Conservation (phyloP, 2,113 vertebrate species). For the Planiliza haematocheilus region DNA sequence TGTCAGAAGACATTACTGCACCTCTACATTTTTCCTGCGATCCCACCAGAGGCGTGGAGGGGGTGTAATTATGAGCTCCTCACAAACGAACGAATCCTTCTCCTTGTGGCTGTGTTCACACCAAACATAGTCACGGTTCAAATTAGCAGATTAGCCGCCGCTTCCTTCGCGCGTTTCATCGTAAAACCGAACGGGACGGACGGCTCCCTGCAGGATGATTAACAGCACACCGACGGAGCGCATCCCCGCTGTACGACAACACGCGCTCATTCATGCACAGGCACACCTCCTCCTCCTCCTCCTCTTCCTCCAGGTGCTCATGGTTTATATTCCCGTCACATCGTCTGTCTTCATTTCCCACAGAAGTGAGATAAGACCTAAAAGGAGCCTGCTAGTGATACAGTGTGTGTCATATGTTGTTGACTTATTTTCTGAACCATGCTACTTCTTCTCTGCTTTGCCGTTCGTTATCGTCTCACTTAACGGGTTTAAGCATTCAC, state of each 20-base stretch:
- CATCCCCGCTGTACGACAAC: conserved; percentile 2
- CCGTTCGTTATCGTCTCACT: no score
- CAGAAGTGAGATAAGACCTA: conserved; percentile 62
- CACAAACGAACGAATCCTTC: neutral
- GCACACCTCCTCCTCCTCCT: neutral
- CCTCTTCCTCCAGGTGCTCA: conserved; percentile 39
- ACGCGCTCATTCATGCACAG: conserved; percentile 11
- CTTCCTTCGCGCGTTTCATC: conserved; percentile 12
- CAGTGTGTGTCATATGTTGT: neutral
- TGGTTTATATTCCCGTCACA: conserved; percentile 66
- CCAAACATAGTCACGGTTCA: neutral
- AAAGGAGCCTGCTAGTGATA: conserved; percentile 36
- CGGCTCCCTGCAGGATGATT: conserved; percentile 18
- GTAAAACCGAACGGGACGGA: conserved; percentile 3
- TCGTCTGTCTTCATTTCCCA: conserved; percentile 68
- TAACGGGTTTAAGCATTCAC: no score
- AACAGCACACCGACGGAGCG: neutral
- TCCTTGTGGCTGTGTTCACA: neutral
- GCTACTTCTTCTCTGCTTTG: no score
- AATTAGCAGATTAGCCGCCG: neutral
- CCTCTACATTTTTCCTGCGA: neutral
- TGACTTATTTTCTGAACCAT: no score
- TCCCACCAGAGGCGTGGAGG: no score
- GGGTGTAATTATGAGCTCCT: no score
- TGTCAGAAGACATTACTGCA: neutral